A percentile compares a stretch with the other conserved stretches of the same genome.
These are phyloP conservation scores for Tringa solitaria DNA, from an alignment of 2,113 vertebrate genomes.

Conservation along the genomic window DNA sequence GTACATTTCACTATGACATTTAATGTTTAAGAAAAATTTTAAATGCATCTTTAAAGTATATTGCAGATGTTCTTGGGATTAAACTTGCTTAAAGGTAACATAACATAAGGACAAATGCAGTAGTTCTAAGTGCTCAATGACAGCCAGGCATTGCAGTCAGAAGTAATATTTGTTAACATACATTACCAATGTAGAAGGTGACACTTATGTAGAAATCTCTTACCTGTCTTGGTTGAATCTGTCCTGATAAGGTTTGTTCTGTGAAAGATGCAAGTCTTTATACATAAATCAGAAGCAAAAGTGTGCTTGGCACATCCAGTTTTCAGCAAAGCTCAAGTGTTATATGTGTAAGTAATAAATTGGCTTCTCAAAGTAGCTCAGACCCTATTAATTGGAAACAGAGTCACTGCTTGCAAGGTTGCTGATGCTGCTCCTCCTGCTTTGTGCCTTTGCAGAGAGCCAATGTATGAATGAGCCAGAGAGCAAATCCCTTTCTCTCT, in stretches of 20 bases:
- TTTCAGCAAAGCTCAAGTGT: slow-evolving; percentile 61
- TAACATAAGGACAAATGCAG: background rate
- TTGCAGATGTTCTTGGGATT: slow-evolving; percentile 32
- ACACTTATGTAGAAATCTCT: slow-evolving; percentile 69
- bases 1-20: background rate
- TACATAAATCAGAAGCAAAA: slow-evolving; percentile 57
- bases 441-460: slow-evolving; percentile 66
- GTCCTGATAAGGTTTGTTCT: slow-evolving; percentile 63
- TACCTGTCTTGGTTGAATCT: slow-evolving; percentile 74
- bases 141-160: background rate
- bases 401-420: slow-evolving; percentile 64
- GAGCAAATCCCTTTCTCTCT: slow-evolving; percentile 38
- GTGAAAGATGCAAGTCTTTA: slow-evolving; percentile 62
- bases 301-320: slow-evolving; percentile 60
- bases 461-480: slow-evolving; percentile 56
- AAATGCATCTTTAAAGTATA: slow-evolving; percentile 19
- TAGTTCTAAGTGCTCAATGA: background rate
- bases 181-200: slow-evolving; percentile 42
- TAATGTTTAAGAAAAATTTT: background rate
- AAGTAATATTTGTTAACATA: slow-evolving; percentile 50
- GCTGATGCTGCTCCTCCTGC: slow-evolving; percentile 71
- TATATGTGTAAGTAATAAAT: slow-evolving; percentile 58
- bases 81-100: slow-evolving; percentile 41
- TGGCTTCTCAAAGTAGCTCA: slow-evolving; percentile 70
- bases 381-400: slow-evolving; percentile 58